Conservation (phyloP, 2,797 vertebrate species). For the Melanotaenia maccullochi region DNA sequence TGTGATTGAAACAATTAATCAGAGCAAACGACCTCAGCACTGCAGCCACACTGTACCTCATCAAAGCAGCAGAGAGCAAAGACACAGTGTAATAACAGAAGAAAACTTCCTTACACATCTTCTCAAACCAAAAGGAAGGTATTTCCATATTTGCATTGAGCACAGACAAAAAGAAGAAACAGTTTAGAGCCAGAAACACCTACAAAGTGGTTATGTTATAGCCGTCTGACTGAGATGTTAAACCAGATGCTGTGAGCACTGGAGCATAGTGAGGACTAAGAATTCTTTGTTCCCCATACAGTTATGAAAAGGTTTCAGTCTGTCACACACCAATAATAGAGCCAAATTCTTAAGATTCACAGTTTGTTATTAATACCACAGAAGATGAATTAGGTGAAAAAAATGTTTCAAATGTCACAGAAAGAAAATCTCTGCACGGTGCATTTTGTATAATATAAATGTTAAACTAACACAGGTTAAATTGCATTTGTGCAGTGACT, state of each 20-base stretch:
- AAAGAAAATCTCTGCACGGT: background rate
- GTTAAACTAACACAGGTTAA: background rate
- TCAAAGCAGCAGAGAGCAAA: conserved; percentile 5
- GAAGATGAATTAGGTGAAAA: too few species aligned
- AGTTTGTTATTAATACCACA: too few species aligned
- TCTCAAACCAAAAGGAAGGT: background rate
- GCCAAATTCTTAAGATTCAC: too few species aligned
- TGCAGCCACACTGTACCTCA: conserved; percentile 25
- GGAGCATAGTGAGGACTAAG: too few species aligned
- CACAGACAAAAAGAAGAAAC: background rate
- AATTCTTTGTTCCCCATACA: background rate
- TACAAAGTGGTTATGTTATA: background rate
- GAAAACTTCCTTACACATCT: conserved; percentile 4
- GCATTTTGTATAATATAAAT: background rate
- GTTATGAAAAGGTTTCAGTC: too few species aligned
- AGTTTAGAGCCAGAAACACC: background rate
- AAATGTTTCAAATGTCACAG: background rate
- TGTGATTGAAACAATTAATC: conserved; percentile 19
- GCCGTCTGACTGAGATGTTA: too few species aligned
- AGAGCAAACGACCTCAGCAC: background rate
- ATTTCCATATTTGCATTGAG: background rate
- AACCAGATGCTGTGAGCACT: background rate
- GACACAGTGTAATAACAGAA: background rate
- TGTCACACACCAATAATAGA: too few species aligned
- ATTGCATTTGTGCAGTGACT: background rate